These are phyloP conservation scores for Cynodonichthys magdalenae DNA, from an alignment of 2,797 vertebrate species.

Conservation along the genomic window DNA sequence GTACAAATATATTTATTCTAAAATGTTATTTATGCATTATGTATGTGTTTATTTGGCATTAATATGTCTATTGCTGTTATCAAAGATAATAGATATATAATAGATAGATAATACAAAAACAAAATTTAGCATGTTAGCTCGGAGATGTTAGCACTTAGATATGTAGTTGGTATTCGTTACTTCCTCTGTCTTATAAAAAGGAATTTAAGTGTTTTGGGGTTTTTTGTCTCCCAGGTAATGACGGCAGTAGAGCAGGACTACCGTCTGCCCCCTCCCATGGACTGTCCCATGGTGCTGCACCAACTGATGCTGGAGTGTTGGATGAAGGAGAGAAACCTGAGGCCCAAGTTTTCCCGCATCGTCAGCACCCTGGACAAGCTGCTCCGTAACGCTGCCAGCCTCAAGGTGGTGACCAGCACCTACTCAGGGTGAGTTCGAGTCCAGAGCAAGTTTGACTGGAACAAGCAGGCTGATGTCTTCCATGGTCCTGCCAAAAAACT, in stretches of 20 bases:
- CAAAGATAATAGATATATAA: no score
- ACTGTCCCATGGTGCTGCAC: constrained; percentile 96
- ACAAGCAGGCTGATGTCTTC: no score
- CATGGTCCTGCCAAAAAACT: no score
- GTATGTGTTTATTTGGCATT: no score
- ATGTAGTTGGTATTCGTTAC: not conserved
- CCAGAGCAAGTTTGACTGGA: not conserved
- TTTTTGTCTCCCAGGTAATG: constrained; percentile 87
- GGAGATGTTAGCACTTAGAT: not conserved
- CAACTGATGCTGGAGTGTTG: constrained; percentile 99
- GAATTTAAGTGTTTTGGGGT: not conserved
- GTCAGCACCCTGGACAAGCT: constrained; percentile 98
- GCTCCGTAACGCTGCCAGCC: constrained; percentile 96
- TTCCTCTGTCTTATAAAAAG: not conserved
- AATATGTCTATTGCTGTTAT: no score
- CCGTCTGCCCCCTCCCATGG: constrained; percentile 95
- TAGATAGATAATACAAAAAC: no score
- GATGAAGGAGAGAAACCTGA: constrained; percentile 96
- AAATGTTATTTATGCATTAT: no score
- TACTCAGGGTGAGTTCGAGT: constrained; percentile 92
- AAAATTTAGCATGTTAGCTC: not conserved
- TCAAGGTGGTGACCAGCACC: constrained; percentile 94
- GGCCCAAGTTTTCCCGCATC: constrained; percentile 97
- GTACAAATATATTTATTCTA: no score
- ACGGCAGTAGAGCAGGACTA: constrained; percentile 98